These are phyloP conservation scores for Cheilosia vernalis DNA, from an alignment of 2,888 invertebrate species.

Conservation along the genomic window DNA sequence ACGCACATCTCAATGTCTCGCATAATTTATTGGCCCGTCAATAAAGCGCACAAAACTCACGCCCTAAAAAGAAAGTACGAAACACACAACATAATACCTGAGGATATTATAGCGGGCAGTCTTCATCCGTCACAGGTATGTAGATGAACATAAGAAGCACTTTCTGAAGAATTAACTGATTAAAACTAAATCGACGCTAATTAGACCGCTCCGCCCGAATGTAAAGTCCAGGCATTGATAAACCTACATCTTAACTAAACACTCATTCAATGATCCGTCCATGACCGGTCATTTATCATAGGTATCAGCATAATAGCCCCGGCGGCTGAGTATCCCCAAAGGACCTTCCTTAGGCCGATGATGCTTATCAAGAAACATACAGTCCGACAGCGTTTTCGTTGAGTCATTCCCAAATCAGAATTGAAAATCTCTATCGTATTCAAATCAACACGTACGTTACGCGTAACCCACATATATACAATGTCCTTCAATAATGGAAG, in stretches of 20 bases:
- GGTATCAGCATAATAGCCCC: slow-evolving; percentile 5
- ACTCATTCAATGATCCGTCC: slow-evolving; percentile 36
- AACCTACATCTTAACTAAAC: not conserved
- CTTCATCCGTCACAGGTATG: not conserved
- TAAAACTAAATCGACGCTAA: slow-evolving; percentile 5
- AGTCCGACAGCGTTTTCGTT: slow-evolving; percentile 23
- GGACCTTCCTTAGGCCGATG: slow-evolving; percentile 35
- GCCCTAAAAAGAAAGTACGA: not conserved
- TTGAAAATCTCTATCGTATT: slow-evolving; percentile 62
- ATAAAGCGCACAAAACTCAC: slow-evolving; percentile 34
- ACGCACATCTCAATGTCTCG: not conserved
- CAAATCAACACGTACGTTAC: slow-evolving; percentile 62
- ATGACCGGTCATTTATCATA: slow-evolving; percentile 62
- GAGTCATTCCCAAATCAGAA: slow-evolving; percentile 51
- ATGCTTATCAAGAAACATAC: slow-evolving; percentile 16
- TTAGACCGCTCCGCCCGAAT: not conserved
- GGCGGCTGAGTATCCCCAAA: slow-evolving; percentile 37
- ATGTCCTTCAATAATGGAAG: slow-evolving; percentile 18
- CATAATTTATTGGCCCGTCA: slow-evolving; percentile 9
- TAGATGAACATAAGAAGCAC: not conserved
- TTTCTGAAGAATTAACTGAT: not conserved
- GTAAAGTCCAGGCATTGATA: slow-evolving; percentile 6
- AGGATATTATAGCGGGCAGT: not conserved
- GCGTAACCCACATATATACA: slow-evolving; percentile 14
- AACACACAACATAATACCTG: not conserved